Conservation (phyloP, 2,888 invertebrate genomes). For the Tupiocoris notatus region DNA sequence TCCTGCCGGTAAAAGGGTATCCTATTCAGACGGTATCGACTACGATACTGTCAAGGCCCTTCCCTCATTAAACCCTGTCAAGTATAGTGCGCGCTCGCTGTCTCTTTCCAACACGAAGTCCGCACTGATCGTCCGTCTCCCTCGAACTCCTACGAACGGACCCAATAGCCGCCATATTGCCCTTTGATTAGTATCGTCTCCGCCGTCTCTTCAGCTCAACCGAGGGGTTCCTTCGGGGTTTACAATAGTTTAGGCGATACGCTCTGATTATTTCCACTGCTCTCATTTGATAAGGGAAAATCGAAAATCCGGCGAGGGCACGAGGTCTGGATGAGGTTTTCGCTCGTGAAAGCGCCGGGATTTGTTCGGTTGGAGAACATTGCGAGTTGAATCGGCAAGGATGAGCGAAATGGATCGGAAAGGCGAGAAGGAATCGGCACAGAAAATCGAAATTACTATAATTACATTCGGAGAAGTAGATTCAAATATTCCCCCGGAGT, state of each 20-base stretch:
- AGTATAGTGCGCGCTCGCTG: neutral
- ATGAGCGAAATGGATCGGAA: no score
- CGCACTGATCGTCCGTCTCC: neutral
- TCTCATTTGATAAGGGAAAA: conserved; percentile 9
- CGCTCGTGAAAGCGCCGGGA: neutral
- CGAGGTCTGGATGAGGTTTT: neutral
- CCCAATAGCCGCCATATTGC: conserved; percentile 28
- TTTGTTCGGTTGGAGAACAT: no score
- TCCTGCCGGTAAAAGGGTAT: neutral
- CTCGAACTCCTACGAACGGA: neutral
- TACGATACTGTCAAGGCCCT: neutral
- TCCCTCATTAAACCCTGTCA: neutral
- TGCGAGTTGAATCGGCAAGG: no score
- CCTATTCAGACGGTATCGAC: neutral
- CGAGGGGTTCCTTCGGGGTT: neutral
- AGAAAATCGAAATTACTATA: no score
- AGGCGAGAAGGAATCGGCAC: no score
- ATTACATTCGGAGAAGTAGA: no score
- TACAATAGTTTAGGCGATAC: neutral
- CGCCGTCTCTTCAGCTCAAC: no score
- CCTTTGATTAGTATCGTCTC: neutral
- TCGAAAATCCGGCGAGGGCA: neutral
- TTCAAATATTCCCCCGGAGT: no score
- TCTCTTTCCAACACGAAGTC: neutral
- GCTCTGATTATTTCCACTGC: conserved; percentile 13